Evolutionary conservation across 2,888 invertebrate genomes (phyloP).

Genomic region (Amaurobius ferox): DNA sequence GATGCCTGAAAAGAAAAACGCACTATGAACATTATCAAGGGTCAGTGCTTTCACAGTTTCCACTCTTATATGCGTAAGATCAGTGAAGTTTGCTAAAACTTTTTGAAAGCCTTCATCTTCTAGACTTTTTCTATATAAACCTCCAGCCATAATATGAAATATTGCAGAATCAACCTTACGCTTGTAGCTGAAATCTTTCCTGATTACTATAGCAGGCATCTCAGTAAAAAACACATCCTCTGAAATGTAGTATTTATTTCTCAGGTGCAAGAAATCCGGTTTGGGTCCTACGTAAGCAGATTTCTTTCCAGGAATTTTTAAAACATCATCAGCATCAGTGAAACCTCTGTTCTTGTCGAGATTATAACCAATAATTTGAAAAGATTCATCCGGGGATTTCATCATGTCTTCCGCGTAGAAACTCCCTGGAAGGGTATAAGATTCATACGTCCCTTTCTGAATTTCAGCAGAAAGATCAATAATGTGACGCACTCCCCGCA

Average conservation of each 20-base stretch:
- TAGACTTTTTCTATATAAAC: slow-evolving; percentile 32
- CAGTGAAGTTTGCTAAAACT: background rate
- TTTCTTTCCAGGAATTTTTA: background rate
- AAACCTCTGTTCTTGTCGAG: slow-evolving; percentile 22
- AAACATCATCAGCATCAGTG: background rate
- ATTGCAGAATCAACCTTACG: background rate
- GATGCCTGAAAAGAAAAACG: background rate
- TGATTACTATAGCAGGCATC: slow-evolving; percentile 9
- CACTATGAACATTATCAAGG: background rate
- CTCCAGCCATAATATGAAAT: slow-evolving; percentile 10
- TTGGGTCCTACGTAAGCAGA: background rate
- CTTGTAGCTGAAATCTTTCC: slow-evolving; percentile 26
- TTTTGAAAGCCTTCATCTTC: background rate
- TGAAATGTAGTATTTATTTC: slow-evolving; percentile 18
- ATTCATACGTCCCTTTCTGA: slow-evolving; percentile 21
- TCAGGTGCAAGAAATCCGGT: background rate
- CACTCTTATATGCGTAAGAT: background rate
- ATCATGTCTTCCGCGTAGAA: background rate
- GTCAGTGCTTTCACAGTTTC: background rate
- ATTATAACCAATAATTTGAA: slow-evolving; percentile 1
- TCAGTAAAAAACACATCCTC: slow-evolving; percentile 26
- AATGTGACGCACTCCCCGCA: slow-evolving; percentile 6
- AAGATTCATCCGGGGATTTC: background rate
- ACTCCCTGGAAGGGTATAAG: slow-evolving; percentile 2
- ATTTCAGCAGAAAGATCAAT: slow-evolving; percentile 19